phyloP scores from a whole-genome alignment of 2,888 invertebrate species.

The Emesis russula region DNA sequence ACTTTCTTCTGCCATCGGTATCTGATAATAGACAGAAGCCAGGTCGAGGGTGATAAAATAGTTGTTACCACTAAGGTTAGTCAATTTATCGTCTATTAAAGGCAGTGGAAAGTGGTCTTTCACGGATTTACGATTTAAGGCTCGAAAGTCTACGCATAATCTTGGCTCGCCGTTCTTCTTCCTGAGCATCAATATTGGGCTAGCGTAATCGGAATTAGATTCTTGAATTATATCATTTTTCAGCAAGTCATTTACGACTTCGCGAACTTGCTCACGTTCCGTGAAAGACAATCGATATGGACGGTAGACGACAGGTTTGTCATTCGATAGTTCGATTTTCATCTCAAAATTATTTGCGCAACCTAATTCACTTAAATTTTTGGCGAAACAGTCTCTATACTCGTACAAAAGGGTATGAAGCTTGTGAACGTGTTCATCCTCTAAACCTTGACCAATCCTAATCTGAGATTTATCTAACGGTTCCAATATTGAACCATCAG shows the following conservation, averaged over 20 bases:
- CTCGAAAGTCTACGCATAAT: background rate
- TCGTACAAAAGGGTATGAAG: background rate
- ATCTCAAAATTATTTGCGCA: background rate
- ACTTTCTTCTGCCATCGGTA: too few relatives aligned
- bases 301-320: background rate
- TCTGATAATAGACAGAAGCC: too few relatives aligned
- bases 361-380: constrained; percentile 24
- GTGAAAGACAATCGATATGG: background rate
- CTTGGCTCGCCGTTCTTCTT: background rate
- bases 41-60: too few relatives aligned
- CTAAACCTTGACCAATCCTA: background rate
- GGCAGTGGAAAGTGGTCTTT: background rate
- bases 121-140: background rate
- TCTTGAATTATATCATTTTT: background rate
- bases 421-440: background rate
- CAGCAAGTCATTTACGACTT: background rate
- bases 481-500: background rate
- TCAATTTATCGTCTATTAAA: background rate
- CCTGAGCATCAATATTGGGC: background rate
- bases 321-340: background rate
- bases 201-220: background rate
- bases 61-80: too few relatives aligned
- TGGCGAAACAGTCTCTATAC: constrained; percentile 34
- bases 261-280: background rate
- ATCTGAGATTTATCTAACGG: background rate